These are phyloP conservation scores for Agriopis leucophaearia DNA, from an alignment of 2,888 invertebrate species.

Conservation along the genomic window DNA sequence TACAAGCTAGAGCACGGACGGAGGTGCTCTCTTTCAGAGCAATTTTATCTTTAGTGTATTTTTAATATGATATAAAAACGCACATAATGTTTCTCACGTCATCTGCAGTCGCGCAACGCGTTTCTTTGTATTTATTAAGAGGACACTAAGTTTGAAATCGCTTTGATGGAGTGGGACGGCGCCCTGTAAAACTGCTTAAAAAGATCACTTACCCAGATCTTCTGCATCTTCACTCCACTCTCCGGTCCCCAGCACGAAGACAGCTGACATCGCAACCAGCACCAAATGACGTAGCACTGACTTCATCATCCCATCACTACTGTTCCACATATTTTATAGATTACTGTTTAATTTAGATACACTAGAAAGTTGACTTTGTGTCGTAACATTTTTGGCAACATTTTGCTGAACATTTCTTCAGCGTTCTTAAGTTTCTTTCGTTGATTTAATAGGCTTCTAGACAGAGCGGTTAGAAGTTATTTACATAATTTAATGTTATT, in stretches of 20 bases:
- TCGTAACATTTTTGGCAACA: background rate
- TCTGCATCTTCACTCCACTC: constrained; percentile 84
- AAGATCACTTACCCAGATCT: constrained; percentile 72
- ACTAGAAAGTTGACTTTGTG: background rate
- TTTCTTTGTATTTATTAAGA: too few relatives aligned
- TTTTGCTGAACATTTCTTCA: background rate
- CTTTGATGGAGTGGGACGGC: too few relatives aligned
- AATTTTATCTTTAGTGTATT: too few relatives aligned
- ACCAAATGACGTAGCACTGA: constrained; percentile 59
- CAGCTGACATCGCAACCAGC: constrained; percentile 63
- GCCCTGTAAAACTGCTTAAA: background rate
- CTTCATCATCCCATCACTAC: constrained; percentile 56
- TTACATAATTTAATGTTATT: too few relatives aligned
- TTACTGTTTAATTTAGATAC: background rate
- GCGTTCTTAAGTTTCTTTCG: background rate
- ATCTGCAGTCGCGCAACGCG: too few relatives aligned
- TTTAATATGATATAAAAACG: too few relatives aligned
- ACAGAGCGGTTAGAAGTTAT: too few relatives aligned
- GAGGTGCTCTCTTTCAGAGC: too few relatives aligned
- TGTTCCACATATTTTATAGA: constrained; percentile 38
- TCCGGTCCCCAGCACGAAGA: constrained; percentile 71
- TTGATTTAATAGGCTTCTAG: too few relatives aligned
- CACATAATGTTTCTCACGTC: too few relatives aligned
- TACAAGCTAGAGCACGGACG: too few relatives aligned
- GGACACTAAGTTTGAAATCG: too few relatives aligned